phyloP scores from a whole-genome alignment of 2,888 invertebrate species.

The Petrophora chlorosata region DNA sequence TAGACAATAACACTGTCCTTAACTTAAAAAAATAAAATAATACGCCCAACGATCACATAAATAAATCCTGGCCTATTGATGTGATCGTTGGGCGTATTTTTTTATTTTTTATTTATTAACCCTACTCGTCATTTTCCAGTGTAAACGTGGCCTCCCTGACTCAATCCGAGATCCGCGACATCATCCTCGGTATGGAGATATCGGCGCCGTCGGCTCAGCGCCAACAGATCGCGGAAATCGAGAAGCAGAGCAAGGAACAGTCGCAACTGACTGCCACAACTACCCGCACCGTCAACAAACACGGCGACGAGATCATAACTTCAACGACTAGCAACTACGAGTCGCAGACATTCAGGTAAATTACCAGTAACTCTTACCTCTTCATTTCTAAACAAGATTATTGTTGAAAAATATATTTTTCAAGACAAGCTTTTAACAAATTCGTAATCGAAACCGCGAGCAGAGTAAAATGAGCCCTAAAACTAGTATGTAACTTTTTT shows the following conservation, averaged over 20 bases:
- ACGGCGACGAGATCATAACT: conserved; percentile 99
- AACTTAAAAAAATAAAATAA: too few relatives aligned
- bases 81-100: too few relatives aligned
- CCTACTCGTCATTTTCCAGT: conserved; percentile 58
- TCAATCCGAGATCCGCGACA: conserved; percentile 99
- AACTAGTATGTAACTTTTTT: too few relatives aligned
- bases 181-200: conserved; percentile 99
- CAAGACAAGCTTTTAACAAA: too few relatives aligned
- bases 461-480: too few relatives aligned
- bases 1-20: too few relatives aligned
- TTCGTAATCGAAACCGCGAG: too few relatives aligned
- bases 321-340: conserved; percentile 99
- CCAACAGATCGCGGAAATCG: conserved; percentile 99
- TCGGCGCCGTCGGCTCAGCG: conserved; percentile 99
- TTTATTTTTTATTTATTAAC: too few relatives aligned
- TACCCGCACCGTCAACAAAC: conserved; percentile 99
- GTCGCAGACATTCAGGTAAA: conserved; percentile 94
- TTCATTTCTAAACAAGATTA: too few relatives aligned
- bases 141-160: conserved; percentile 99
- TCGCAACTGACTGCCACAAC: conserved; percentile 99
- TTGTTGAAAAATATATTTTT: too few relatives aligned
- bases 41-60: too few relatives aligned
- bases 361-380: neutral
- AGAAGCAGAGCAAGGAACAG: conserved; percentile 99
- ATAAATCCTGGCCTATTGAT: too few relatives aligned